A percentile compares a stretch with the other conserved stretches of the same genome.
Evolutionary conservation across 2,797 vertebrate species (phyloP).

Genomic region (Phyllotis vaccarum): DNA sequence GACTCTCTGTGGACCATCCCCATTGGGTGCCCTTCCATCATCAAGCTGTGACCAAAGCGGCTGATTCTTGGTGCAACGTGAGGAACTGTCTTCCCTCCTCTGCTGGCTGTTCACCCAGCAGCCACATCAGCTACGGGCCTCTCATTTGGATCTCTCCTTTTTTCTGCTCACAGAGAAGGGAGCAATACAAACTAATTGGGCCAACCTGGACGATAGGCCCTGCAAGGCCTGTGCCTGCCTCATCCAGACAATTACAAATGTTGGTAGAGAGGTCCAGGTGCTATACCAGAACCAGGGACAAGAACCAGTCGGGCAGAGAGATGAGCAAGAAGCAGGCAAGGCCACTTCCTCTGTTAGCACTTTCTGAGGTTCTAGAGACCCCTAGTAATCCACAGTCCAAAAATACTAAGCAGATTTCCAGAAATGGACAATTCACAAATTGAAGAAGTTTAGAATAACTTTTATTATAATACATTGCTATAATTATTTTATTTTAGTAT

Average conservation of each 20-base stretch:
- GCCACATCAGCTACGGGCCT: fast-evolving
- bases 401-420: not conserved
- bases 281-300: not conserved
- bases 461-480: not conserved
- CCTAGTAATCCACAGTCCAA: not conserved
- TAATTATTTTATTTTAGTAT: not conserved
- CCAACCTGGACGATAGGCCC: too few species aligned
- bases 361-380: not conserved
- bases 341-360: not conserved
- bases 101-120: not conserved
- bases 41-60: not conserved
- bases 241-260: not conserved
- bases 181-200: not conserved
- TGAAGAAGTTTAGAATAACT: not conserved
- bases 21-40: not conserved
- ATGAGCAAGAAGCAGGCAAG: not conserved
- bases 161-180: not conserved
- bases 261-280: not conserved
- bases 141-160: not conserved
- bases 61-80: not conserved
- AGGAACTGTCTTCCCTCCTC: not conserved
- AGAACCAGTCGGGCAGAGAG: not conserved
- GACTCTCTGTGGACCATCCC: not conserved
- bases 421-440: not conserved
- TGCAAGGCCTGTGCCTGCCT: not conserved